Evolutionary conservation across 1,140 invertebrate genomes (phyloP).

Genomic region (Ylistrum balloti): DNA sequence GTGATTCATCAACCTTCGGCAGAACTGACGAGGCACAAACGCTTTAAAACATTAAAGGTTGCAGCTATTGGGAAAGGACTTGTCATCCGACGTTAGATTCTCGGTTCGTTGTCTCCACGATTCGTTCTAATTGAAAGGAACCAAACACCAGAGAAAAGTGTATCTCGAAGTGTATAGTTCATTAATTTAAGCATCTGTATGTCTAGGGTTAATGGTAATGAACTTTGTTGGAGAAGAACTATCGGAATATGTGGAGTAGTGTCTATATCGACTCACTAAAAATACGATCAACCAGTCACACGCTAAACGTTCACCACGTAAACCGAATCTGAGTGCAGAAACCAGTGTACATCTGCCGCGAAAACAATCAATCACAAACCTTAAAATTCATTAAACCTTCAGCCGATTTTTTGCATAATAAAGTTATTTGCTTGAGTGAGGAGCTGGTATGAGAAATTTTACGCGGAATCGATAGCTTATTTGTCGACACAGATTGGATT

Average conservation of each 20-base stretch:
- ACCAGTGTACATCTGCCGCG: background rate
- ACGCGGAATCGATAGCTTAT: background rate
- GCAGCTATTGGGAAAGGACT: background rate
- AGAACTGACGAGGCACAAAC: background rate
- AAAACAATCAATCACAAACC: background rate
- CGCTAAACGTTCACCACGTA: background rate
- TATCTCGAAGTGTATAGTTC: too few species aligned
- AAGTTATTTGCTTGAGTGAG: background rate
- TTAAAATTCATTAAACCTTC: background rate
- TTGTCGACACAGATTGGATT: background rate
- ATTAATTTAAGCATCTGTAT: background rate
- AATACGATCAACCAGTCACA: background rate
- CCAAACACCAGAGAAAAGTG: background rate
- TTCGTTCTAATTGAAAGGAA: background rate
- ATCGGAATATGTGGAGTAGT: background rate
- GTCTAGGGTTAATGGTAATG: background rate
- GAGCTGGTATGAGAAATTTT: background rate
- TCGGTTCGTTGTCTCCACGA: background rate
- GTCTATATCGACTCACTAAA: background rate
- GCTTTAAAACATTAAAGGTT: background rate
- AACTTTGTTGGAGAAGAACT: background rate
- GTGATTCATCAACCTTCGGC: background rate
- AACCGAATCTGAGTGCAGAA: background rate
- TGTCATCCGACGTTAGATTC: background rate
- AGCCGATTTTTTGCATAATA: background rate